Conservation (phyloP, 1,140 invertebrate species). For the Temnothorax nylanderi region DNA sequence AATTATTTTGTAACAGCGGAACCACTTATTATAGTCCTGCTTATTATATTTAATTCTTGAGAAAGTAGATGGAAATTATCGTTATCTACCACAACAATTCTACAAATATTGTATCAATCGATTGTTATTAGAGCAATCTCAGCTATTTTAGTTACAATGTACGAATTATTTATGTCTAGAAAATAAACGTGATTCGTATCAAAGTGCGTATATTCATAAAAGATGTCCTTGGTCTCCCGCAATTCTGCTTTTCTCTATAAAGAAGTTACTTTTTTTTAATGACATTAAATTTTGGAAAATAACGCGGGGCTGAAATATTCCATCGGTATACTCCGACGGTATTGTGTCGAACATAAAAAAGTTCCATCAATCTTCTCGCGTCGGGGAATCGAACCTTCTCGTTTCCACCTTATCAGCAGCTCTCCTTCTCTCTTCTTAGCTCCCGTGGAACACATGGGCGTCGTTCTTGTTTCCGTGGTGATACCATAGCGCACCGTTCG, state of each 20-base stretch:
- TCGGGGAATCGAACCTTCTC: slow-evolving; percentile 8
- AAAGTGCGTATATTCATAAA: not conserved
- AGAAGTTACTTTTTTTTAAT: not conserved
- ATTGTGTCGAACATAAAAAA: slow-evolving; percentile 38
- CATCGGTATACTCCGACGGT: not conserved
- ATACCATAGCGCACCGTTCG: slow-evolving; percentile 8
- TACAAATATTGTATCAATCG: not conserved
- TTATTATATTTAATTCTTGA: not conserved
- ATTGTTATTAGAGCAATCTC: not conserved
- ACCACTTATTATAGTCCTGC: not conserved
- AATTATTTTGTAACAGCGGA: not conserved
- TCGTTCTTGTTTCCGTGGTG: slow-evolving; percentile 9
- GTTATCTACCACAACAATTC: not conserved
- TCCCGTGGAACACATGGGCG: not conserved
- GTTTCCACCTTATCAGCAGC: slow-evolving; percentile 29
- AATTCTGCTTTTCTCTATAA: not conserved
- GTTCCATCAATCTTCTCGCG: slow-evolving; percentile 40
- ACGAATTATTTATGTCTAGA: not conserved
- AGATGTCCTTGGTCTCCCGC: not conserved
- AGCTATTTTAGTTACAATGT: not conserved
- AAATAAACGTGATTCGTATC: not conserved
- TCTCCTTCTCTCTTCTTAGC: not conserved
- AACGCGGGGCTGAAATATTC: not conserved
- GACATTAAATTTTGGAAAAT: slow-evolving; percentile 2
- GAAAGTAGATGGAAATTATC: not conserved